These are phyloP conservation scores for Poeciliopsis occidentalis DNA, from an alignment of 2,113 vertebrate genomes.

Conservation along the genomic window DNA sequence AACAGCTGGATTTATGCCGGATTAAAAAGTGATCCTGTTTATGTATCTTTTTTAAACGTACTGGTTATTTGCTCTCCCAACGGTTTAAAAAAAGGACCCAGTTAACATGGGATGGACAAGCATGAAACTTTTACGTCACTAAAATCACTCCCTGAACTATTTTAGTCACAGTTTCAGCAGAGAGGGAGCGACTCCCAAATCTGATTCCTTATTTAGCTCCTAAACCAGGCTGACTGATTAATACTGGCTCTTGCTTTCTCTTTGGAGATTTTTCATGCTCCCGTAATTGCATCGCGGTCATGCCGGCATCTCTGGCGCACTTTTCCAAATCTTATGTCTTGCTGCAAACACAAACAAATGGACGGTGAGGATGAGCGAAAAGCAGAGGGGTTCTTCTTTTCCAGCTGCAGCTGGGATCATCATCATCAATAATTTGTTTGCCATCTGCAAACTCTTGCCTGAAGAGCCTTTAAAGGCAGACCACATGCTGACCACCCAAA, in stretches of 20 bases:
- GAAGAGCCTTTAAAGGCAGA: no score
- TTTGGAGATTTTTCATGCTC: neutral
- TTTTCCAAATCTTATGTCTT: conserved; percentile 12
- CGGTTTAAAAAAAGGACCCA: neutral
- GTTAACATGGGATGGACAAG: neutral
- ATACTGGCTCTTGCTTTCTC: conserved; percentile 21
- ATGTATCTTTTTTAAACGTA: no score
- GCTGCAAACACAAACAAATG: conserved; percentile 43
- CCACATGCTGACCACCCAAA: no score
- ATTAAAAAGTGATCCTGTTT: no score
- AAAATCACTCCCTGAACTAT: conserved; percentile 35
- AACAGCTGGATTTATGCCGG: no score
- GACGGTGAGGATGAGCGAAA: neutral
- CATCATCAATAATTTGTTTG: neutral
- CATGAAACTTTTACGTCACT: neutral
- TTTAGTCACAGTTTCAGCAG: conserved; percentile 50
- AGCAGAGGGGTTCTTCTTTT: neutral
- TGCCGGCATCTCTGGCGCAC: conserved; percentile 1
- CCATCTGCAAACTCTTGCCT: neutral
- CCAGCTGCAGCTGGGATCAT: neutral
- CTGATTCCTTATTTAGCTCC: conserved; percentile 60
- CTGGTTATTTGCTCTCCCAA: no score
- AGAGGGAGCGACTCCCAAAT: conserved; percentile 50
- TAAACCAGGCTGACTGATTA: conserved; percentile 58
- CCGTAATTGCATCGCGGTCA: neutral